phyloP scores from a whole-genome alignment of 2,888 invertebrate genomes.

The Scrobipalpa atriplicella region DNA sequence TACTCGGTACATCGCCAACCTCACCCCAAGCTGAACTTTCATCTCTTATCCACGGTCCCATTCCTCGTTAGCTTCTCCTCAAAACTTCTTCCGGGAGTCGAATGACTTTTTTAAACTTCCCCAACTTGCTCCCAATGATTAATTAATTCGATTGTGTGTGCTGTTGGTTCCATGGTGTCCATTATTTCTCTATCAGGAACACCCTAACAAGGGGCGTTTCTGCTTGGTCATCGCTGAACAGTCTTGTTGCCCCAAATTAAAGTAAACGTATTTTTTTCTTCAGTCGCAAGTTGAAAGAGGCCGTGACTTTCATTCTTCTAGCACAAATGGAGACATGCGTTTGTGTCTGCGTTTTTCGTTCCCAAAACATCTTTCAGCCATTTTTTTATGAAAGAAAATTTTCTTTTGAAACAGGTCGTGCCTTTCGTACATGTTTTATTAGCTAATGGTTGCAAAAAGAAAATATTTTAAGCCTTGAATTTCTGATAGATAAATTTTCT shows the following conservation, averaged over 20 bases:
- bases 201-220: constrained; percentile 58
- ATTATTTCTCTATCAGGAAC: constrained; percentile 72
- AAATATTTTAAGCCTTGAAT: background rate
- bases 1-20: constrained; percentile 26
- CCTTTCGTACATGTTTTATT: background rate
- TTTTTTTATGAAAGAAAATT: background rate
- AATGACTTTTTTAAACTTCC: constrained; percentile 77
- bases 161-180: constrained; percentile 68
- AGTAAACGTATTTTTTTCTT: constrained; percentile 44
- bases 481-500: background rate
- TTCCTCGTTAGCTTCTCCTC: constrained; percentile 80
- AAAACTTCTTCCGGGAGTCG: constrained; percentile 70
- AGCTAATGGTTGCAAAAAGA: background rate
- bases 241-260: constrained; percentile 63
- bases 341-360: constrained; percentile 34
- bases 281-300: constrained; percentile 52
- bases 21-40: constrained; percentile 59
- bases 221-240: constrained; percentile 74
- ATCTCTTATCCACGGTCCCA: constrained; percentile 67
- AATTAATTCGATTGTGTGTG: constrained; percentile 81
- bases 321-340: constrained; percentile 57
- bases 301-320: constrained; percentile 54
- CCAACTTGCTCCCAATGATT: constrained; percentile 74
- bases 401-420: background rate
- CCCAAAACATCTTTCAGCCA: background rate